Base-by-base conservation (phyloP, 2,113 vertebrate genomes). In the Candoia aspera region DNA sequence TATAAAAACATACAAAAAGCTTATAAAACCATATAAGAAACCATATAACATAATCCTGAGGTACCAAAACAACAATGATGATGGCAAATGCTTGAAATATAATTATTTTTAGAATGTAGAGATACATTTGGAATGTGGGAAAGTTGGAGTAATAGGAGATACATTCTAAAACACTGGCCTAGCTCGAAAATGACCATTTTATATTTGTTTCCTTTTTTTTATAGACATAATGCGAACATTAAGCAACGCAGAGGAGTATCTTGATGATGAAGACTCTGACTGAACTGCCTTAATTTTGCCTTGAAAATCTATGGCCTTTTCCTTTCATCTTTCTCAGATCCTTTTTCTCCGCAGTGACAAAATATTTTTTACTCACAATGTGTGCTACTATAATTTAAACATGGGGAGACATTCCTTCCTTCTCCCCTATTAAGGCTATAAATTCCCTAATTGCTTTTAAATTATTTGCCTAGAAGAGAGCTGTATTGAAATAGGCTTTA, bases 251-350 rank as follows among this genome's bases (percentile, higher is more conserved):
- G 99, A 99, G 68, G 99, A 99, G 90, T 99, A 99, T 97, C 97
- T 99, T 84, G 99, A 99, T 9, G 99, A 99, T 59, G 99, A 99
- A 97, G 99, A 99, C 96, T 99, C 99, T 0, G 99, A 99, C 97
- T 99, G 98, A 92, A 98, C 92, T 95, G 73, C 93, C 89, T 91
- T 54, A n/a, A 3, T 58, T 93, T 92, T 86, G 64, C 57, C 73
- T n/a, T 95, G 21, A 92, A 94, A 93, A 96, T 42, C 91, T 94
- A 3, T 94, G 96, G 93, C 89, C 91, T 95, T 73, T 96, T 95
- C 90, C 94, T 93, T 96, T 46, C 95, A 92, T 96, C 57, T n/a
- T 97, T 97, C 92, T 92, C 95, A 92, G 97, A 95, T 87, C 49
- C 0, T 95, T 60, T 90, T 92, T 95, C 92, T 96, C 95, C 94